These are phyloP conservation scores for Brenthis ino DNA, from an alignment of 2,888 invertebrate species.

Conservation along the genomic window DNA sequence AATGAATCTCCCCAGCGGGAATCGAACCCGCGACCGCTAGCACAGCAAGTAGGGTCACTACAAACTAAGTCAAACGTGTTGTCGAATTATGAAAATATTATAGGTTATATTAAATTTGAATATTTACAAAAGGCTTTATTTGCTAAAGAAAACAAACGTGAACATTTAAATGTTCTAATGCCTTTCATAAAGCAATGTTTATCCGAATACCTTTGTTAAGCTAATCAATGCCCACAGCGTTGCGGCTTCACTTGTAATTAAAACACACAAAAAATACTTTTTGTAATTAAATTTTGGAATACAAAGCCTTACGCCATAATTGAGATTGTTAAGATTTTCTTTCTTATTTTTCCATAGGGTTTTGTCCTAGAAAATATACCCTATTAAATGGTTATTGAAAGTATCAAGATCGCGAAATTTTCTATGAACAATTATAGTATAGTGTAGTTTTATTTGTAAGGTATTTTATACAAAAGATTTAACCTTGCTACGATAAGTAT, in stretches of 20 bases:
- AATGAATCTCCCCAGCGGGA: no score
- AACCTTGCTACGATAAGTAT: no score
- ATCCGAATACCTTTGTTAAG: slow-evolving; percentile 16
- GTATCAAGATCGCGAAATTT: no score
- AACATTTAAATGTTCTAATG: slow-evolving; percentile 2
- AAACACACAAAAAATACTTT: slow-evolving; percentile 19
- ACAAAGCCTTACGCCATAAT: slow-evolving; percentile 17
- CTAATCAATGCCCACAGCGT: slow-evolving; percentile 26
- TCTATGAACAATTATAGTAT: no score
- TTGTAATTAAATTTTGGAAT: slow-evolving; percentile 23
- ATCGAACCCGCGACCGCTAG: no score
- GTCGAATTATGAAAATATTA: neutral
- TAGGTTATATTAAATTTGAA: slow-evolving; percentile 7
- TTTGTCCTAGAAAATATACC: neutral
- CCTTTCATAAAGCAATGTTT: slow-evolving; percentile 19
- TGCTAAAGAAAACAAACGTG: slow-evolving; percentile 16
- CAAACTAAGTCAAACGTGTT: no score
- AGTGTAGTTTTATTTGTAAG: no score
- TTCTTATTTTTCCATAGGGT: neutral
- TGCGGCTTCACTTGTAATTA: slow-evolving; percentile 23
- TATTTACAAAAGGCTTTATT: slow-evolving; percentile 15
- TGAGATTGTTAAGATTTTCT: slow-evolving; percentile 4
- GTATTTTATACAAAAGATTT: no score
- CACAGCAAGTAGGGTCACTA: no score
- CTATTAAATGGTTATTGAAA: no score